Evolutionary conservation across 2,888 invertebrate genomes (phyloP), one percentile per base, ranked within the genome.

Genomic region (Phengaris arion): DNA sequence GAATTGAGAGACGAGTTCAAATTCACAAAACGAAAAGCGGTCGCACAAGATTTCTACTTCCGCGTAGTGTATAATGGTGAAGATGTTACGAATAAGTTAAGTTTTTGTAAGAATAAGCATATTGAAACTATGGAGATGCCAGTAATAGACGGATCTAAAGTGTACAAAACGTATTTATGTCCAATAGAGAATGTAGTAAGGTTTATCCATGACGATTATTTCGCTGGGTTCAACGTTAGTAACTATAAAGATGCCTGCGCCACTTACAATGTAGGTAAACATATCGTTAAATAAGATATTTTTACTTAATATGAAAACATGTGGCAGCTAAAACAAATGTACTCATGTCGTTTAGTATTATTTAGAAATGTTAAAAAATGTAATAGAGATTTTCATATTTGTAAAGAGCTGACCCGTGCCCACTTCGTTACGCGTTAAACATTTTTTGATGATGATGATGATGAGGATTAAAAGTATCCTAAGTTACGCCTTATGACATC

Each of bases 181-280:
- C 96, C 97, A 4, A 97, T 98, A 80, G 98, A 98, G 86, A 96
- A 96, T 84, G 97, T 98, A 78, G 96, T 97, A 10, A 93, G 98
- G 78, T 98, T 98, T 87, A 94, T 98, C 78, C 97, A 98, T 81
- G 97, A 97, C 81, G 97, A 98, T 88, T 98, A 98, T 86, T 97
- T 98, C 84, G 91, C 95, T 13, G 94, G 95, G 75, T 96, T 98
- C 82, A 98, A 98, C 86, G 96, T 96, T n/a, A 97, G 96, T 13
- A 98, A 98, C 88, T 98, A 96, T 85, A 97, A 97, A 87, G 97
- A 98, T 83, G 98, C 97, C 0, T 97, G 97, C 79, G 90, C 94
- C 0, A 86, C 90, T 46, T 92, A 92, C 75, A 88, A 87, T 0
- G 85, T 64, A 10, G 75, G 76, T 15, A 79, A 78, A 59, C 77